These are phyloP conservation scores for Ceyx melanurus DNA, from an alignment of 2,113 vertebrate species.

Conservation along the genomic window DNA sequence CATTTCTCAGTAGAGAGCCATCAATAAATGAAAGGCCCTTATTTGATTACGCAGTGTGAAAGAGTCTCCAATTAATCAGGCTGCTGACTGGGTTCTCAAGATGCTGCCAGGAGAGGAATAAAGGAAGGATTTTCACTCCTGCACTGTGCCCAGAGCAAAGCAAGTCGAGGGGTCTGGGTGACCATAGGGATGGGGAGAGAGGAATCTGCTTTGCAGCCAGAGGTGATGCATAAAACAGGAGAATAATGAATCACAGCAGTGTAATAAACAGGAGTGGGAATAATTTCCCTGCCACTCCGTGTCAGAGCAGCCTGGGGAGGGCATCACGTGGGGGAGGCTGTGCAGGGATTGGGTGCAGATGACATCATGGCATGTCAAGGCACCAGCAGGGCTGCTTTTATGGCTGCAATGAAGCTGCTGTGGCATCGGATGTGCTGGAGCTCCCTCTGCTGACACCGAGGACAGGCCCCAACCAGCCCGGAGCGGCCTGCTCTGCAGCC, in stretches of 20 bases:
- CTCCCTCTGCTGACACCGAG: slow-evolving; percentile 71
- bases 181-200: not conserved
- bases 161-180: not conserved
- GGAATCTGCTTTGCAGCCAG: not conserved
- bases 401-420: not conserved
- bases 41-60: not conserved
- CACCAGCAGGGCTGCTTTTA: not conserved
- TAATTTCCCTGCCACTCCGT: slow-evolving; percentile 60
- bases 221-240: not conserved
- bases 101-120: not conserved
- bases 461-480: not conserved
- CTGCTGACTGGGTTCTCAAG: not conserved
- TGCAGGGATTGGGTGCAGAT: slow-evolving; percentile 74
- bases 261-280: slow-evolving; percentile 62
- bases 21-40: not conserved
- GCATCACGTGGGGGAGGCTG: slow-evolving; percentile 37
- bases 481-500: rapidly evolving
- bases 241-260: not conserved
- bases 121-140: not conserved
- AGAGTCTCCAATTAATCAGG: slow-evolving; percentile 13
- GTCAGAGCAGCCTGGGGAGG: slow-evolving; percentile 57
- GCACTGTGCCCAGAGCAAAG: not conserved
- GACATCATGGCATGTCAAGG: slow-evolving; percentile 76
- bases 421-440: slow-evolving; percentile 34
- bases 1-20: not conserved